Percentiles rank a stretch among this genome's conserved stretches.
phyloP scores from a whole-genome alignment of 2,797 vertebrate species.

The Odontamblyopus lacepedii region DNA sequence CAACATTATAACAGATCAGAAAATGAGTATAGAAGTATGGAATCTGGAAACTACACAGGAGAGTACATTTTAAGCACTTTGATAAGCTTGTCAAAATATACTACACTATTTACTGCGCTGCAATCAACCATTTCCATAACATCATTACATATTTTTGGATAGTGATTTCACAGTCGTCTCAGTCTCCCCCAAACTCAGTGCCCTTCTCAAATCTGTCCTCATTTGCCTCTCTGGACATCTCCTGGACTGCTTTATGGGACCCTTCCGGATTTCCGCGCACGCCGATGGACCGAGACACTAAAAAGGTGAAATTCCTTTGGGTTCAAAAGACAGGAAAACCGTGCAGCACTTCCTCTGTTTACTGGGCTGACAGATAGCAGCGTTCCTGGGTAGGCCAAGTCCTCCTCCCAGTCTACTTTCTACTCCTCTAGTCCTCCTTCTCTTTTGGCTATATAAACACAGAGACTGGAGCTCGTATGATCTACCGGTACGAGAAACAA shows the following conservation, averaged over 20 bases:
- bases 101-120: background rate
- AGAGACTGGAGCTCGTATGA: conserved; percentile 45
- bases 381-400: conserved; percentile 43
- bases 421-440: conserved; percentile 44
- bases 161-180: background rate
- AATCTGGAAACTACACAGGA: no score
- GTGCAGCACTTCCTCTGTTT: conserved; percentile 75
- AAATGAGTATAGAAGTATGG: no score
- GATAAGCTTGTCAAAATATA: background rate
- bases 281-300: conserved; percentile 35
- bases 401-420: conserved; percentile 51
- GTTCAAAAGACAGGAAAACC: conserved; percentile 74
- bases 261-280: conserved; percentile 58
- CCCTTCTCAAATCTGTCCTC: conserved; percentile 9
- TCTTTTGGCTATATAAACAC: conserved; percentile 49
- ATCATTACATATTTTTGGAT: background rate
- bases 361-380: conserved; percentile 69
- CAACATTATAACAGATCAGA: no score
- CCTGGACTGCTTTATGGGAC: conserved; percentile 49
- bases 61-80: background rate
- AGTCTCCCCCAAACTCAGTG: background rate
- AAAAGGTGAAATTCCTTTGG: conserved; percentile 45
- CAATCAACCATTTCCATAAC: background rate
- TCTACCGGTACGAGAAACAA: conserved; percentile 57
- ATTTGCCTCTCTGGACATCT: conserved; percentile 22